Evolutionary conservation across 2,113 vertebrate species (phyloP), one percentile per base, ranked within the genome.

Genomic region (Fulmarus glacialis): DNA sequence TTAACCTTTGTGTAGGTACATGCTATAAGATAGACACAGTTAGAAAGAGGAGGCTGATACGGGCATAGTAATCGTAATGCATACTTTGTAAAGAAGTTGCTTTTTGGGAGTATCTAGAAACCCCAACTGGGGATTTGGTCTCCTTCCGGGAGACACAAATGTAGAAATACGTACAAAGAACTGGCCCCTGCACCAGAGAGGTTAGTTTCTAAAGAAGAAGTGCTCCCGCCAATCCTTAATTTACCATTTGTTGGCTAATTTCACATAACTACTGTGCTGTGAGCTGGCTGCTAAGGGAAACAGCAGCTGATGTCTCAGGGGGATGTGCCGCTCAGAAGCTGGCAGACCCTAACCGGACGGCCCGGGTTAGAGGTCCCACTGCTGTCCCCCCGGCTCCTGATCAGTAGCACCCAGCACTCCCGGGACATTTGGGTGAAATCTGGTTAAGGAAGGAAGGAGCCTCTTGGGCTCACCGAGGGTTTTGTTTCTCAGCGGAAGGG

Each of bases 271-370:
- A 1, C 53, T 13, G 40, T 73, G 22, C 26, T 22, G 13, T 4
- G 26, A 43, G 78, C 62, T 70, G 73, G 26, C 42, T 60, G 26
- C 9, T 2, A 4, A 23, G 59, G 74, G 50, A 36, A 15, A 4
- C 34, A 40, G 38, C 62, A 58, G 64, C 50, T 52, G 56, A 17
- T 19, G 38, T 20, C 70, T 50, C 18, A 6, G 32, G 15, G 27
- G 45, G 32, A 4, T 34, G 56, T 53, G 47, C 56, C 36, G 29
- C 47, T 62, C 8, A 6, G 66, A 30, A 23, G 16, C 48, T 30
- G 50, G 24, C 4, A 1, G 59, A 12, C 50, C 23, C 22, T 34
- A 13, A 43, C 4, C 4, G 1, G 22, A 4, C 8, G 6, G 23
- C 34, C 4, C 0, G 5, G 26, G 21, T 8, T 36, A 52, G 68